Conservation (phyloP, 2,797 vertebrate species). For the Typhlichthys subterraneus region DNA sequence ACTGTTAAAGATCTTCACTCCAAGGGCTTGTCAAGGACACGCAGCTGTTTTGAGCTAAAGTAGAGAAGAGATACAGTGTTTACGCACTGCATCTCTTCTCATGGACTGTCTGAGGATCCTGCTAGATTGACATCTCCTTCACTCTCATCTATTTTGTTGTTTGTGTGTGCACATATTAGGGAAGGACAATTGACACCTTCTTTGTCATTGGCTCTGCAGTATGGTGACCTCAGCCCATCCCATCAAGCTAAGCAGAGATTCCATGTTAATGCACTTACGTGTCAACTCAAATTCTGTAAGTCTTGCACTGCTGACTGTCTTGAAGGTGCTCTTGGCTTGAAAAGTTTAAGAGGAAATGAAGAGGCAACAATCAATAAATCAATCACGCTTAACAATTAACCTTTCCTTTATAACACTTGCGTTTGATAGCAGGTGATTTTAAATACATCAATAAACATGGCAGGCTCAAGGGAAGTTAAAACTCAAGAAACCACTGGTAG, state of each 20-base stretch:
- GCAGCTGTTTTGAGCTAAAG: too few species aligned
- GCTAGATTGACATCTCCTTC: too few species aligned
- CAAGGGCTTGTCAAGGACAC: too few species aligned
- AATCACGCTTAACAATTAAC: conserved; percentile 35
- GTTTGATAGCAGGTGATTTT: conserved; percentile 6
- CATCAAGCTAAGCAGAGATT: neutral
- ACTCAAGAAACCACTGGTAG: conserved; percentile 12
- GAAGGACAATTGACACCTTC: too few species aligned
- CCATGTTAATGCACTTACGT: conserved; percentile 80
- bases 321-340: conserved; percentile 93
- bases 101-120: too few species aligned
- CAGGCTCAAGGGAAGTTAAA: conserved; percentile 2
- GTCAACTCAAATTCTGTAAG: conserved; percentile 93
- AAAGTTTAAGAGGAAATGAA: conserved; percentile 69
- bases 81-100: too few species aligned
- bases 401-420: conserved; percentile 23
- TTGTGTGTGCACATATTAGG: too few species aligned
- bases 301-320: conserved; percentile 91
- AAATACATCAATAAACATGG: conserved; percentile 14
- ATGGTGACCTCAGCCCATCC: too few species aligned
- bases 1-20: too few species aligned
- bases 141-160: too few species aligned
- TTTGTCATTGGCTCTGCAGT: too few species aligned
- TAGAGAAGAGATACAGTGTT: too few species aligned
- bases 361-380: conserved; percentile 34